Evolutionary conservation across 2,888 invertebrate genomes (phyloP), one percentile per base, ranked within the genome.

Genomic region (Drosophila kuntzei): DNA sequence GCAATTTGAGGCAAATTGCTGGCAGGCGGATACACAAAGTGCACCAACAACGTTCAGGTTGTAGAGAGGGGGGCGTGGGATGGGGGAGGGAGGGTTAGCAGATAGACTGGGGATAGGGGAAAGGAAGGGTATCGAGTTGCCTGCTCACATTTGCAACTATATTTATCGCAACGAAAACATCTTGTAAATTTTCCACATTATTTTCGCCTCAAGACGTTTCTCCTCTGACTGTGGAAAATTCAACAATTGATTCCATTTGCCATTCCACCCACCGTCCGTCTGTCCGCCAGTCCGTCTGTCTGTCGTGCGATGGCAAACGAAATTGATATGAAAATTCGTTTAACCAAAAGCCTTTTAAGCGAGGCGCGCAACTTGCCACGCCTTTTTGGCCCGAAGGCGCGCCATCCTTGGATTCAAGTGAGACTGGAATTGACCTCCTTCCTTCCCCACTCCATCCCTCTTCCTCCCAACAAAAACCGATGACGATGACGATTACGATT

Each of bases 291-390:
- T 39, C 25, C 5, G 36, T 43, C 22, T 11, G 37, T 29, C 29
- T 60, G 41, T 44, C 37, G 39, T 53, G 44, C 58, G 43, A 36
- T 57, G 67, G 43, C 63, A 59, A 49, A 55, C 77, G 74, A 79
- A 84, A 79, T 79, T 86, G 75, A 86, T 84, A 88, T 88, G 89
- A 84, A 88, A 89, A 89, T 89, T 89, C 89, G 89, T 78, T 85
- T 89, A 82, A 68, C 63, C 66, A 62, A 85, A 70, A 77, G 88
- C 63, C 75, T 80, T 86, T 79, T 71, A 70, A 75, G 64, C 74
- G 46, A 55, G 51, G 46, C 66, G 50, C 60, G 53, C 62, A 51
- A 46, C 14, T 47, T 9, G 80, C 74, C 84, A 80, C 84, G 77
- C 87, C 85, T 63, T 39, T 39, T 32, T 44, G 32, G 64, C 63